Evolutionary conservation across 1,140 invertebrate species (phyloP).

Genomic region (Apis mellifera): DNA sequence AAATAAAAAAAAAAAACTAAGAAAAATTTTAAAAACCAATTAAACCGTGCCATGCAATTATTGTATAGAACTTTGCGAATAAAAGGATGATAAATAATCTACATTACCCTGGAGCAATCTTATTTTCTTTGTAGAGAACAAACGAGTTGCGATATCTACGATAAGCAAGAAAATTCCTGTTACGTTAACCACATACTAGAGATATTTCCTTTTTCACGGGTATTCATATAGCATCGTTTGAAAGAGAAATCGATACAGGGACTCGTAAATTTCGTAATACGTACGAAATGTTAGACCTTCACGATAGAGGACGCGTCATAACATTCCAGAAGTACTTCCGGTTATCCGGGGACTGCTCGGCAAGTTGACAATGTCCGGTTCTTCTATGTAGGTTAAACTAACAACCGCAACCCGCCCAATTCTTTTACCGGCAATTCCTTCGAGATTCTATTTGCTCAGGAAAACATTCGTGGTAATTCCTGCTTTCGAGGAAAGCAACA

Average conservation of each 20-base stretch:
- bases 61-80: too few species aligned
- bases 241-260: slow-evolving; percentile 8
- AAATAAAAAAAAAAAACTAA: not conserved
- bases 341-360: slow-evolving; percentile 23
- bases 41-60: not conserved
- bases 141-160: not conserved
- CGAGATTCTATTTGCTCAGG: slow-evolving; percentile 56
- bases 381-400: slow-evolving; percentile 43
- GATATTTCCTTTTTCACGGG: not conserved
- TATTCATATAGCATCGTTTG: too few species aligned
- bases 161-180: not conserved
- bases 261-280: slow-evolving; percentile 39
- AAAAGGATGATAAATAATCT: not conserved
- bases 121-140: not conserved
- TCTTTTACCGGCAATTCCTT: slow-evolving; percentile 47
- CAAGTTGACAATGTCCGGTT: slow-evolving; percentile 47
- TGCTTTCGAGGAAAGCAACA: slow-evolving; percentile 5
- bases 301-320: not conserved
- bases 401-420: slow-evolving; percentile 48
- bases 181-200: not conserved
- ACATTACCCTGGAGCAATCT: not conserved
- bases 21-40: not conserved
- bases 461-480: slow-evolving; percentile 37
- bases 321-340: slow-evolving; percentile 42
- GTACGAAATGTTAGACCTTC: not conserved